Evolutionary conservation across 2,113 vertebrate species (phyloP).

Genomic region (Rynchops niger): DNA sequence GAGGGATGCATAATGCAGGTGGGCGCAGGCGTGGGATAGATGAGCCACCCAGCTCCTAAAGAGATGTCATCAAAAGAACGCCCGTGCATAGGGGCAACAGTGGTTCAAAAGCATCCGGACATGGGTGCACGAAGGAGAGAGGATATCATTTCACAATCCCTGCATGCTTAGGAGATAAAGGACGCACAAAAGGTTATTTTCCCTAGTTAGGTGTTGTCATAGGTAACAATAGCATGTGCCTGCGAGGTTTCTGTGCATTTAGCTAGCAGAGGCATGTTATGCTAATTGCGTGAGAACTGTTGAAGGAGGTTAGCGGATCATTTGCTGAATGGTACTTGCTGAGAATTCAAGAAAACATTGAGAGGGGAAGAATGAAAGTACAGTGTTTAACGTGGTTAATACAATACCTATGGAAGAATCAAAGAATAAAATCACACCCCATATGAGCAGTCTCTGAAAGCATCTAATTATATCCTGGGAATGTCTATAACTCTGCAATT

Average conservation of each 20-base stretch:
- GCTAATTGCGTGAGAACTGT: background rate
- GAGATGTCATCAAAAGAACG: background rate
- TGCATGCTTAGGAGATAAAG: background rate
- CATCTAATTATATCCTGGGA: conserved; percentile 7
- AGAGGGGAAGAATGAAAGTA: background rate
- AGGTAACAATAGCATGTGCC: background rate
- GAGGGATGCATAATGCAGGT: background rate
- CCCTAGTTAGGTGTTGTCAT: background rate
- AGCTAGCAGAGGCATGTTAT: background rate
- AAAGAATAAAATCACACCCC: background rate
- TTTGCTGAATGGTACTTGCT: background rate
- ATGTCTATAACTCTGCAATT: conserved; percentile 25
- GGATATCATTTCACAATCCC: background rate
- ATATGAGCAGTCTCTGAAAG: background rate
- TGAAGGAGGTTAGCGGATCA: background rate
- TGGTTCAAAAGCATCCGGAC: background rate
- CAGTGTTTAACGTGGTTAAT: background rate
- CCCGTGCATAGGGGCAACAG: background rate
- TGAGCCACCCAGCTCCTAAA: background rate
- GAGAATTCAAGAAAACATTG: background rate
- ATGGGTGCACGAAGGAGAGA: background rate
- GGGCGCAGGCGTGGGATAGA: background rate
- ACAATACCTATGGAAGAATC: background rate
- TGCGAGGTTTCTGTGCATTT: background rate
- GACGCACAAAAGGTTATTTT: background rate